Base-by-base conservation (phyloP, 2,797 vertebrate genomes). In the Enteromius trimaculatus region DNA sequence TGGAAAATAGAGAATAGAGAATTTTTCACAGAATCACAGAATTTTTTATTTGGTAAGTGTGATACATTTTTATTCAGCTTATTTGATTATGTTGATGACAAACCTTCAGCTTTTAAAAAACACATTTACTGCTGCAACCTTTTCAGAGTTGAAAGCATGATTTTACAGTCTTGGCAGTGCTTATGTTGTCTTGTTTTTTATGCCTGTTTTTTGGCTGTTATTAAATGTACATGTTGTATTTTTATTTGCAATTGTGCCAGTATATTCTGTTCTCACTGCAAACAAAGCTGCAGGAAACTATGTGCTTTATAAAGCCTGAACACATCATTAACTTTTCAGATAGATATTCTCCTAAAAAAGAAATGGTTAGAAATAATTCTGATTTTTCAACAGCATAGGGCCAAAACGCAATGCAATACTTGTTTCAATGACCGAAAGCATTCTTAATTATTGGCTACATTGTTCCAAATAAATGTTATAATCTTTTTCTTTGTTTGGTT, bases 401-500 rank as follows among this genome's bases (percentile, higher is more conserved):
- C 9, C 1, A 2, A 64, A 64, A 31, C 8, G n/a, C 13, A 2
- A 70, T 70, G 39, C 39, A 26, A 70, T 0, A 42, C 23, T 26
- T 19, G 11, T 34, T 62, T 78, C 2, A 68, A 3, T 3, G 0
- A 23, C 29, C 7, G 16, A 8, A 66, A 66, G 65, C 17, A 51
- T 51, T 21, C 53, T 37, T 14, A 55, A 39, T 21, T 53, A 34
- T 34, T 74, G 44, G 13, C 19, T 79, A 6, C 42, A 37, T 37
- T n/a, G 66, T 66, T 66, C 14, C 37, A 68, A 37, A 66, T 51
- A 65, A 49, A 78, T 58, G 21, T 21, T n/a, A 60, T 47, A 39
- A 14, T 34, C 31, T 34, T 34, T 34, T 62, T 2, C 1, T 78
- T 19, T 19, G 1, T 64, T 16, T 62, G 31, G 31, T 34, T 34